These are phyloP conservation scores for Heliocidaris tuberculata DNA, from an alignment of 35 echinoderm and acorn worm genomes.

Conservation along the genomic window DNA sequence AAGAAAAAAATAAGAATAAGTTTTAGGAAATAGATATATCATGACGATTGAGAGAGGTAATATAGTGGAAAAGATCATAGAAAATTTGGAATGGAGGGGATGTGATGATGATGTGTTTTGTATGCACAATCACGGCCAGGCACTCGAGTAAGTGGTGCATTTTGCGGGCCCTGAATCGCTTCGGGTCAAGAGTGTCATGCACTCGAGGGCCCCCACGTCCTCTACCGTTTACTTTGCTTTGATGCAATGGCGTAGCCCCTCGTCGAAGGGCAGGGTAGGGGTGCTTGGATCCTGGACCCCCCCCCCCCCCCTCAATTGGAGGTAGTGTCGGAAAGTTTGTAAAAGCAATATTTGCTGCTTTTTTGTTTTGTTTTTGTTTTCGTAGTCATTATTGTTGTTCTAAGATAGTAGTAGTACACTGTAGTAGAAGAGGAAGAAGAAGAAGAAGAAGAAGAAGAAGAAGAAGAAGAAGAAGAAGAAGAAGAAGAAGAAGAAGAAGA, in stretches of 20 bases:
- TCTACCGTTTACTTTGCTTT: conserved; percentile 1
- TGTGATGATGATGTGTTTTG: conserved; percentile 12
- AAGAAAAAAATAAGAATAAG: too few species aligned
- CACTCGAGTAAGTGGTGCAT: not conserved
- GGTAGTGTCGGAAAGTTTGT: too few species aligned
- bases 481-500: too few species aligned
- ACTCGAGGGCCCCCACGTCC: not conserved
- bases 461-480: too few species aligned
- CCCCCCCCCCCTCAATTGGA: not conserved
- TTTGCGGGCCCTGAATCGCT: not conserved
- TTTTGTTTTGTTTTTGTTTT: not conserved
- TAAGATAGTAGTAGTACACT: conserved; percentile 17
- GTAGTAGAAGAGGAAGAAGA: not conserved
- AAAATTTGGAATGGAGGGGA: not conserved
- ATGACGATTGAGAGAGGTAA: not conserved
- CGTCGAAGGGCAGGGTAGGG: not conserved
- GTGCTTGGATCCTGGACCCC: not conserved
- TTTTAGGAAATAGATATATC: too few species aligned
- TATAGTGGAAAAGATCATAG: conserved; percentile 2
- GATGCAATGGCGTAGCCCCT: not conserved
- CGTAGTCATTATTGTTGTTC: not conserved
- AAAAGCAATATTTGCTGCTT: too few species aligned
- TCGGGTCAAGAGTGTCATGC: not conserved
- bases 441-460: conserved; percentile 30
- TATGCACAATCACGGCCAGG: conserved; percentile 6